A percentile compares a stretch with the other conserved stretches of the same genome.
These are phyloP conservation scores for Aurelia sp. DNA, from an alignment of 30 jellyfish, hydroid and myxozoan genomes.

Conservation along the genomic window DNA sequence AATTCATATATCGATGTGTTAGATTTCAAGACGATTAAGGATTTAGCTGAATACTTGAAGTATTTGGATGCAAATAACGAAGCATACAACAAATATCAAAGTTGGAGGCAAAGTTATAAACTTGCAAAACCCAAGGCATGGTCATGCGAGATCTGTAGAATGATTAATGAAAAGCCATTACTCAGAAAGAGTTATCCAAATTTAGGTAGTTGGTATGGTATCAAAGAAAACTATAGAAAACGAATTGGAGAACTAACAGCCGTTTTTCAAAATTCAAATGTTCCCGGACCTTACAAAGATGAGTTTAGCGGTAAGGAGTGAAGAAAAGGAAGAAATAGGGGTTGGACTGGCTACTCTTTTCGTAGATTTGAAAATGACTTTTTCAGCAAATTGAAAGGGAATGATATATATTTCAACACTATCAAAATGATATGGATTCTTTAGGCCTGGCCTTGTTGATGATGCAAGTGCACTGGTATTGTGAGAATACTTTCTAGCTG, in stretches of 20 bases:
- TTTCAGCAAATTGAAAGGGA: too few species aligned
- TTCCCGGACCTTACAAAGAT: conserved; percentile 74
- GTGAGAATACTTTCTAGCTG: too few species aligned
- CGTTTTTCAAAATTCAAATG: conserved; percentile 61
- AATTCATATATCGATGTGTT: conserved; percentile 72
- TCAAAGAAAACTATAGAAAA: conserved; percentile 71
- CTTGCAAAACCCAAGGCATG: conserved; percentile 83
- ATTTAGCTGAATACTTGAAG: conserved; percentile 63
- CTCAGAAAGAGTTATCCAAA: conserved; percentile 51
- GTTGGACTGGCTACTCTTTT: too few species aligned
- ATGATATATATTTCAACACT: too few species aligned
- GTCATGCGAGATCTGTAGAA: conserved; percentile 89
- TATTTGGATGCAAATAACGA: conserved; percentile 82
- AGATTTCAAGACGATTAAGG: conserved; percentile 77
- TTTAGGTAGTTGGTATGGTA: conserved; percentile 80
- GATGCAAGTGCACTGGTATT: too few species aligned
- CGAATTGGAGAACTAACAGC: conserved; percentile 36
- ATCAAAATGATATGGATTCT: too few species aligned
- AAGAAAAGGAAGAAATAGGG: too few species aligned
- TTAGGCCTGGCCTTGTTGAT: too few species aligned
- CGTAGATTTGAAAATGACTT: too few species aligned
- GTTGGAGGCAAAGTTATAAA: conserved; percentile 61
- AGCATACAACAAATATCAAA: conserved; percentile 80
- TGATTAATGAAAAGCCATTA: conserved; percentile 39
- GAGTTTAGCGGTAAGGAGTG: too few species aligned